Percentiles rank a stretch among this genome's conserved stretches.
phyloP scores from a whole-genome alignment of 2,888 invertebrate species.

The Tinea trinotella region DNA sequence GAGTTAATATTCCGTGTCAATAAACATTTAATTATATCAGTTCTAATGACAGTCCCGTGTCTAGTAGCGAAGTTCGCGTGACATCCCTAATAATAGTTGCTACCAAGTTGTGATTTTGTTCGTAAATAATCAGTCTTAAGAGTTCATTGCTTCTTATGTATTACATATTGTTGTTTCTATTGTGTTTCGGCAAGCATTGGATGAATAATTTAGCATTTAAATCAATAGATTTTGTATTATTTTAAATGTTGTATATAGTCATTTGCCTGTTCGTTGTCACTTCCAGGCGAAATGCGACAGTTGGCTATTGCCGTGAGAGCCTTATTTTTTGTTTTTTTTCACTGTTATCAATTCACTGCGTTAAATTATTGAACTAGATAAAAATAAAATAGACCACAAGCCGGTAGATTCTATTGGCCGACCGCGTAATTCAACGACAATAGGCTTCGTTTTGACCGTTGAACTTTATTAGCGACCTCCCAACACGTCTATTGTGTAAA shows the following conservation, averaged over 20 bases:
- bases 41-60: not conserved
- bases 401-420: too few relatives aligned
- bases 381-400: too few relatives aligned
- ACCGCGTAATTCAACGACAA: too few relatives aligned
- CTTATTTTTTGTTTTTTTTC: conserved; percentile 36
- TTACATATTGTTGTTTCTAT: too few relatives aligned
- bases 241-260: conserved; percentile 3
- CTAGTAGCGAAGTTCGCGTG: conserved; percentile 13
- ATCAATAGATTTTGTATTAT: not conserved
- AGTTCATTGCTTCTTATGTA: not conserved
- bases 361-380: conserved; percentile 48
- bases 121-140: not conserved
- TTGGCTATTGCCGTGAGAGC: conserved; percentile 30
- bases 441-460: too few relatives aligned
- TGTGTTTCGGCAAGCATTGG: not conserved
- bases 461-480: too few relatives aligned
- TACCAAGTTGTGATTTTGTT: not conserved
- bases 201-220: not conserved
- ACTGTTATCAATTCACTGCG: conserved; percentile 38
- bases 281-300: conserved; percentile 21
- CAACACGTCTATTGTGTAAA: too few relatives aligned
- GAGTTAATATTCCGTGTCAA: not conserved
- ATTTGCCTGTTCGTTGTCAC: conserved; percentile 26
- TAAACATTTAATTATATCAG: not conserved
- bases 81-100: not conserved